phyloP scores from a whole-genome alignment of 1,140 invertebrate genomes.

The Drosophila biarmipes region DNA sequence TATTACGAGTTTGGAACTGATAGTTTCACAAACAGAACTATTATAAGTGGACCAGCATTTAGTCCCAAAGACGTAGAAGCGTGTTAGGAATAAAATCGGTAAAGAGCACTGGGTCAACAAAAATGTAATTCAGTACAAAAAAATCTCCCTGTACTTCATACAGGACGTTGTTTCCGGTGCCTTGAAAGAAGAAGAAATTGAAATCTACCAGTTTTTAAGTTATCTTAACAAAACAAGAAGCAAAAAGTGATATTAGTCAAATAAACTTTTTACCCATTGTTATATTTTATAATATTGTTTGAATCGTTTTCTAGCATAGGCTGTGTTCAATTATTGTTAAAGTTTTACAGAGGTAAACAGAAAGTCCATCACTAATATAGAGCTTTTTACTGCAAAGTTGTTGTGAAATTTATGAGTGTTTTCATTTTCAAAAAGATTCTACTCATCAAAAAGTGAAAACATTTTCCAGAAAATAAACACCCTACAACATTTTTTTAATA shows the following conservation, averaged over 20 bases:
- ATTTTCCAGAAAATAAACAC: too few relatives aligned
- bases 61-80: constrained; percentile 1
- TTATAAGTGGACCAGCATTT: constrained; percentile 2
- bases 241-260: background rate
- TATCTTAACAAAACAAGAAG: background rate
- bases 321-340: too few relatives aligned
- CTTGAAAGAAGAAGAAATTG: background rate
- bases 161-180: constrained; percentile 8
- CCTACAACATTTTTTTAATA: too few relatives aligned
- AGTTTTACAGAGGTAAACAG: too few relatives aligned
- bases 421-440: too few relatives aligned
- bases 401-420: too few relatives aligned
- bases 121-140: constrained; percentile 12
- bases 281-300: too few relatives aligned
- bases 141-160: background rate
- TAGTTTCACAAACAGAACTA: background rate
- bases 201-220: constrained; percentile 20
- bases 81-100: background rate
- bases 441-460: too few relatives aligned
- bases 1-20: constrained; percentile 20
- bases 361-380: too few relatives aligned
- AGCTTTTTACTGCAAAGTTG: too few relatives aligned
- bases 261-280: too few relatives aligned
- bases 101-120: constrained; percentile 25
- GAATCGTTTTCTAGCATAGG: too few relatives aligned